phyloP scores from a whole-genome alignment of 2,797 vertebrate genomes.

The Falco novaeseelandiae region DNA sequence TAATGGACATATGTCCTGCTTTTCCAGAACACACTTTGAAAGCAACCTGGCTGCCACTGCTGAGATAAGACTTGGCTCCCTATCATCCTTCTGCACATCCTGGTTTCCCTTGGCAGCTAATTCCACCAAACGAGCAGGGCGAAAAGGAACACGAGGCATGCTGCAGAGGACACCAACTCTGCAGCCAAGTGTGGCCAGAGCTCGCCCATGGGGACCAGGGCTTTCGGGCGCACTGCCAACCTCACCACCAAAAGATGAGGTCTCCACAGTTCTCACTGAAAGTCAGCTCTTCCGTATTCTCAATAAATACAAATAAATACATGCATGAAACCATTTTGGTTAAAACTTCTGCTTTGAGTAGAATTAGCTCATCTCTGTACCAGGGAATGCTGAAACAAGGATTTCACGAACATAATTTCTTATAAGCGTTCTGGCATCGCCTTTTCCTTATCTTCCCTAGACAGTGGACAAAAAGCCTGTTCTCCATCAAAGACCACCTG shows the following conservation, averaged over 20 bases:
- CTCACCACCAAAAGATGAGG: not conserved
- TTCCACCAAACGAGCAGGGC: not conserved
- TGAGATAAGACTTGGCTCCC: not conserved
- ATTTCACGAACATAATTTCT: accelerated
- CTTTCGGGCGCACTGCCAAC: not conserved
- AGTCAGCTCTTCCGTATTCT: not conserved
- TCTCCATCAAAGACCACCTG: not conserved
- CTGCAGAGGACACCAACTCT: not conserved
- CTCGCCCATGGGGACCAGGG: accelerated
- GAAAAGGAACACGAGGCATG: not conserved
- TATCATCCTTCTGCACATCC: not conserved
- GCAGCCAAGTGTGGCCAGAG: not conserved
- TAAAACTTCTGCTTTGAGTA: not conserved
- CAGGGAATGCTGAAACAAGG: not conserved
- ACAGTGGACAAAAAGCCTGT: not conserved
- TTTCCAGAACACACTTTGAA: not conserved
- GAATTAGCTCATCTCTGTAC: not conserved
- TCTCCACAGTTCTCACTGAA: not conserved
- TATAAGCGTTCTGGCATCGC: not conserved
- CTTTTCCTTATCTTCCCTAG: not conserved
- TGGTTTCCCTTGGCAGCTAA: not conserved
- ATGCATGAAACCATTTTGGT: not conserved
- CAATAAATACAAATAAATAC: not conserved
- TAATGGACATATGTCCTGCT: not conserved
- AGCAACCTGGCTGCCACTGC: not conserved